These are phyloP conservation scores for Darevskia mixta DNA, from an alignment of 2,797 vertebrate species.

Conservation along the genomic window DNA sequence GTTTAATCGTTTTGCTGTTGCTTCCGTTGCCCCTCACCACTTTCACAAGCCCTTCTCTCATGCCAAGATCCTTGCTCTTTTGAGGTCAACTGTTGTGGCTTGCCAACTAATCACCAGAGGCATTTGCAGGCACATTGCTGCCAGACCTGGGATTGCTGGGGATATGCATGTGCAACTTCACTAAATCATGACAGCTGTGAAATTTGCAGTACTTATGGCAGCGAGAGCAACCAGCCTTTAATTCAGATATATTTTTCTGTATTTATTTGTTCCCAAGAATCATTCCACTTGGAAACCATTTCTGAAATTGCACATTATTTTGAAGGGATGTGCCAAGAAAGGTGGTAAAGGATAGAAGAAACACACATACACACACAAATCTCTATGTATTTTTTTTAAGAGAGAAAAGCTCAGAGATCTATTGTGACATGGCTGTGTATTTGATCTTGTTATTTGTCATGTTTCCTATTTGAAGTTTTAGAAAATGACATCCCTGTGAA, in stretches of 20 bases:
- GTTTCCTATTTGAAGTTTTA: slow-evolving; percentile 87
- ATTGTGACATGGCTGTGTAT: slow-evolving; percentile 82
- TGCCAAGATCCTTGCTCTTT: slow-evolving; percentile 7
- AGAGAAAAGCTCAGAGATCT: slow-evolving; percentile 77
- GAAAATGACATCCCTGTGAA: slow-evolving; percentile 85
- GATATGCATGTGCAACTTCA: not conserved
- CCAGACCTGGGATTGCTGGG: slow-evolving; percentile 25
- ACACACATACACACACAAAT: slow-evolving; percentile 41
- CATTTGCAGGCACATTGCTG: not conserved
- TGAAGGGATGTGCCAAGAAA: slow-evolving; percentile 40
- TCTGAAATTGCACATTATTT: slow-evolving; percentile 63
- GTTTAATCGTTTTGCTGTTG: not conserved
- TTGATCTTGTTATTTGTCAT: slow-evolving; percentile 81
- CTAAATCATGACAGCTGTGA: slow-evolving; percentile 9
- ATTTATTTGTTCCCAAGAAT: slow-evolving; percentile 46
- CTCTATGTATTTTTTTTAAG: slow-evolving; percentile 63
- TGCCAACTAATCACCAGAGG: not conserved
- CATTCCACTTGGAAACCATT: slow-evolving; percentile 32
- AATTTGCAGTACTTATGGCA: slow-evolving; percentile 43
- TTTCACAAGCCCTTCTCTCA: not conserved
- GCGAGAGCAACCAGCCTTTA: slow-evolving; percentile 46
- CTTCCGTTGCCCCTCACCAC: fast-evolving
- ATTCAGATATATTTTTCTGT: slow-evolving; percentile 38
- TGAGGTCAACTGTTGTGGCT: slow-evolving; percentile 20
- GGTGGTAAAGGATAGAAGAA: slow-evolving; percentile 55